These are phyloP conservation scores for Megalops cyprinoides DNA, from an alignment of 2,797 vertebrate species.

Conservation along the genomic window DNA sequence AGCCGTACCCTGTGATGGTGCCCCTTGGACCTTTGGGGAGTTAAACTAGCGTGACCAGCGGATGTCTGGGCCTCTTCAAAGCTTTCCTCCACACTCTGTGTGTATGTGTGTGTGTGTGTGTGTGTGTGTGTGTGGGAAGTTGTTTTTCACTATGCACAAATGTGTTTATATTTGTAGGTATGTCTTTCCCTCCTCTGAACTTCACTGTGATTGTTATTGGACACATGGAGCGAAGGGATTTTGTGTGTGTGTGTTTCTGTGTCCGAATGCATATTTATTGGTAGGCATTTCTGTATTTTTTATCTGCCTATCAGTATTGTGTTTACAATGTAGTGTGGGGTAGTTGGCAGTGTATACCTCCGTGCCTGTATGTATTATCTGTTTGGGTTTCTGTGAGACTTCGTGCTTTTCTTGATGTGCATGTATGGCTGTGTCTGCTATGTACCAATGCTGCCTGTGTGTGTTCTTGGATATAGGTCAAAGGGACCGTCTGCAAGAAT, in stretches of 20 bases:
- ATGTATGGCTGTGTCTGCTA: too few relatives aligned
- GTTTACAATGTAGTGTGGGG: too few relatives aligned
- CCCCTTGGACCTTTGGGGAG: neutral
- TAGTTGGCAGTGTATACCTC: too few relatives aligned
- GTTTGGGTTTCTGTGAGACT: too few relatives aligned
- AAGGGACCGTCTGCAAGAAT: neutral
- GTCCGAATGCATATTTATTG: too few relatives aligned
- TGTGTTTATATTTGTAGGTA: neutral
- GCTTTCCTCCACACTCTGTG: neutral
- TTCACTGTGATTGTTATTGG: too few relatives aligned
- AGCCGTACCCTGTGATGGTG: neutral
- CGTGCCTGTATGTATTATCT: too few relatives aligned
- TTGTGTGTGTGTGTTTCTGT: too few relatives aligned
- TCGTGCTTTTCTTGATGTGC: too few relatives aligned
- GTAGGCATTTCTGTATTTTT: too few relatives aligned
- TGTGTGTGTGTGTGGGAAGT: constrained; percentile 17
- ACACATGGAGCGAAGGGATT: too few relatives aligned
- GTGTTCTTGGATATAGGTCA: neutral
- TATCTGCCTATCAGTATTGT: too few relatives aligned
- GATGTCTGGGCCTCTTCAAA: constrained; percentile 1
- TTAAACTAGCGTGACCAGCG: neutral
- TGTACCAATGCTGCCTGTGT: neutral
- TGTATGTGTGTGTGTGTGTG: constrained; percentile 39
- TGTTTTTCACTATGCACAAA: neutral
- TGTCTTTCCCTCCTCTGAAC: neutral